phyloP scores from a whole-genome alignment of 2,888 invertebrate genomes.

The Sminthurinus aureus region DNA sequence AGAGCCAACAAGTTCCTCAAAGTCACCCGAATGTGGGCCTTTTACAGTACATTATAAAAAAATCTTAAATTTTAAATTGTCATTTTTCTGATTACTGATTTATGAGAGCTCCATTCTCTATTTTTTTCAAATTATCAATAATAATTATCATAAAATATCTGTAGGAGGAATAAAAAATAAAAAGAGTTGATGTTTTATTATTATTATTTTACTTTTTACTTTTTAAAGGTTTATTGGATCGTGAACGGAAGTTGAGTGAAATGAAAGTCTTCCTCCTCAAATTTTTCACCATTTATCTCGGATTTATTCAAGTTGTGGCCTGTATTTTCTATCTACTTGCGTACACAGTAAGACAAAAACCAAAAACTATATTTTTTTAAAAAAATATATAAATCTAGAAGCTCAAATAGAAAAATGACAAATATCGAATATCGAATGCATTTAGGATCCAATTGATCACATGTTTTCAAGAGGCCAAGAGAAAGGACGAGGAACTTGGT shows the following conservation, averaged over 20 bases:
- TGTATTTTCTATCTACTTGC: constrained; percentile 33
- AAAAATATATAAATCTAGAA: too few species aligned
- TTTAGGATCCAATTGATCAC: constrained; percentile 48
- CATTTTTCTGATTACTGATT: not conserved
- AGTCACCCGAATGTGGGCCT: constrained; percentile 36
- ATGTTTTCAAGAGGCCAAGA: constrained; percentile 39
- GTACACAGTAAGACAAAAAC: constrained; percentile 41
- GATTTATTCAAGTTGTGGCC: constrained; percentile 47
- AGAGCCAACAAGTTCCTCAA: constrained; percentile 50
- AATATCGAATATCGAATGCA: not conserved
- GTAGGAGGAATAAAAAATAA: too few species aligned
- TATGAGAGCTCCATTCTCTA: not conserved
- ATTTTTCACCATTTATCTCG: constrained; percentile 49
- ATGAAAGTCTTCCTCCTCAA: constrained; percentile 44
- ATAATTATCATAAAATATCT: too few species aligned
- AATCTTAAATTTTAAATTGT: not conserved
- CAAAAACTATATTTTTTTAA: too few species aligned
- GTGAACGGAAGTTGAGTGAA: constrained; percentile 45
- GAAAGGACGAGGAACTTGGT: constrained; percentile 36
- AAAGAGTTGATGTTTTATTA: not conserved
- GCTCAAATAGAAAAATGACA: not conserved
- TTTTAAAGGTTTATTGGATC: constrained; percentile 41
- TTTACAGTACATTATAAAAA: constrained; percentile 49
- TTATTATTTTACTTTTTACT: not conserved
- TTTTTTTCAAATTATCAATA: too few species aligned